A percentile compares a stretch with the other conserved stretches of the same genome.
phyloP scores from a whole-genome alignment of 1,140 invertebrate species.

The Drosophila guanche region DNA sequence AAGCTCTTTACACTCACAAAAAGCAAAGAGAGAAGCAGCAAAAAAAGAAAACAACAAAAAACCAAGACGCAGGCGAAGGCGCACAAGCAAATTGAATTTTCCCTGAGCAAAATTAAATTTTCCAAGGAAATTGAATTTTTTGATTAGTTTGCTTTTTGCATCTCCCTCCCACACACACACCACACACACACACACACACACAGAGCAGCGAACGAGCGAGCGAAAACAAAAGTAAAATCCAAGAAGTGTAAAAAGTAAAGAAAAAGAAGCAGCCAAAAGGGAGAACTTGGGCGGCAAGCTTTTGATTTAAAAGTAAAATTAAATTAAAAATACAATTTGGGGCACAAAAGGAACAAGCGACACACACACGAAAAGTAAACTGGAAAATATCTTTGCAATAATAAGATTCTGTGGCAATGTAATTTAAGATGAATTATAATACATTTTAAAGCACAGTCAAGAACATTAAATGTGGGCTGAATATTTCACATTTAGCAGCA shows the following conservation, averaged over 20 bases:
- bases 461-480: too few relatives aligned
- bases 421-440: too few relatives aligned
- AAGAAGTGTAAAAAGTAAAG: constrained; percentile 40
- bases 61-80: constrained; percentile 54
- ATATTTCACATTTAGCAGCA: too few relatives aligned
- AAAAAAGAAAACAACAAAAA: constrained; percentile 46
- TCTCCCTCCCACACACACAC: constrained; percentile 59
- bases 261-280: constrained; percentile 31
- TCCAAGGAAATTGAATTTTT: constrained; percentile 82
- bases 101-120: constrained; percentile 81
- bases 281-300: constrained; percentile 27
- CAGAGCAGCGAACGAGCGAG: constrained; percentile 9
- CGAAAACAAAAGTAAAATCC: constrained; percentile 60
- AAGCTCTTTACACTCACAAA: constrained; percentile 22
- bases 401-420: too few relatives aligned
- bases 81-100: constrained; percentile 77
- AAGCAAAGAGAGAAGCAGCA: constrained; percentile 20
- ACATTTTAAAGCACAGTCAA: too few relatives aligned
- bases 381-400: neutral
- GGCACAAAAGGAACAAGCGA: neutral
- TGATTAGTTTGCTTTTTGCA: constrained; percentile 82
- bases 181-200: neutral
- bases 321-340: constrained; percentile 65
- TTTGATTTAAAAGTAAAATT: constrained; percentile 80
- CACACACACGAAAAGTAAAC: neutral